These are phyloP conservation scores for Gonatopus flavifemur DNA, from an alignment of 1,140 invertebrate genomes.

Conservation along the genomic window DNA sequence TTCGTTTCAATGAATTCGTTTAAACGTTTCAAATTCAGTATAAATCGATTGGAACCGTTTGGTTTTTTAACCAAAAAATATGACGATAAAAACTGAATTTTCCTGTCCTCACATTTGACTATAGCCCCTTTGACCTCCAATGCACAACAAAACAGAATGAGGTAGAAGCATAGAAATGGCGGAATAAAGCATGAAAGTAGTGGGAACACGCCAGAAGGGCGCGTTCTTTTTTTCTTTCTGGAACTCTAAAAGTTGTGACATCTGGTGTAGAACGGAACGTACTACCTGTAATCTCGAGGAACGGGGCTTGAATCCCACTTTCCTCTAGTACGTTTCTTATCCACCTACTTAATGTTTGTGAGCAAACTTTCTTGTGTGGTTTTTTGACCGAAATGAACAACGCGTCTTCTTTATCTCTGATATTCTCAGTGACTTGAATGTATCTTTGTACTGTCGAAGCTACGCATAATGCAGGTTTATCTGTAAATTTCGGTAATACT, in stretches of 20 bases:
- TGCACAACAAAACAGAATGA: too few relatives aligned
- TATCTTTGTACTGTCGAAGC: neutral
- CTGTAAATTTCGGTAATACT: neutral
- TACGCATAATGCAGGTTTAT: neutral
- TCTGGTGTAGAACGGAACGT: too few relatives aligned
- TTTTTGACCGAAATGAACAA: neutral
- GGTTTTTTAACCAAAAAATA: slow-evolving; percentile 25
- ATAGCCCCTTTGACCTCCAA: too few relatives aligned
- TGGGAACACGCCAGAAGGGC: too few relatives aligned
- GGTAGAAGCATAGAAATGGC: too few relatives aligned
- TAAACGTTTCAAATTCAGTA: slow-evolving; percentile 29
- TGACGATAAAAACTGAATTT: slow-evolving; percentile 2
- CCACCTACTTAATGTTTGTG: neutral
- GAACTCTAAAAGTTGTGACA: too few relatives aligned
- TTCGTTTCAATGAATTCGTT: slow-evolving; percentile 34
- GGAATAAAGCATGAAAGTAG: too few relatives aligned
- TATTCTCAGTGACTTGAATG: neutral
- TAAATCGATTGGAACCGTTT: slow-evolving; percentile 22
- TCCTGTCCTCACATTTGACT: too few relatives aligned
- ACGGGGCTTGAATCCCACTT: too few relatives aligned
- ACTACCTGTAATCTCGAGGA: too few relatives aligned
- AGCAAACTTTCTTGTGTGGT: neutral
- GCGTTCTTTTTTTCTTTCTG: too few relatives aligned
- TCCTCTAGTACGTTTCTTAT: neutral
- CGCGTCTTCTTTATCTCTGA: neutral